A percentile compares a stretch with the other conserved stretches of the same genome.
Evolutionary conservation across 2,113 vertebrate species (phyloP).

Genomic region (Dipodomys ordii): DNA sequence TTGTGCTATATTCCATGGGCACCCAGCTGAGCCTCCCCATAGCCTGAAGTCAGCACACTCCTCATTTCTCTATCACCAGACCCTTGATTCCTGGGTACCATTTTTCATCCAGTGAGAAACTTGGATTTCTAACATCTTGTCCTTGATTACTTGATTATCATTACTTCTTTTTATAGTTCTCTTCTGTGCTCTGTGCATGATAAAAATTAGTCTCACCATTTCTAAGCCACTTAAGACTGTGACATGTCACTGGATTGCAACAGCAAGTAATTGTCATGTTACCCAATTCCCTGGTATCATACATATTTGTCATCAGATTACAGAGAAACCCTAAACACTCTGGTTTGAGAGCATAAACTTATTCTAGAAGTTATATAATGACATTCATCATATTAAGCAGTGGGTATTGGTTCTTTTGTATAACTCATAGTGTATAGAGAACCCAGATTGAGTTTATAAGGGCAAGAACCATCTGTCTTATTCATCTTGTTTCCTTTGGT

Average conservation of each 20-base stretch:
- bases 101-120: slow-evolving; percentile 42
- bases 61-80: neutral
- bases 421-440: neutral
- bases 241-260: slow-evolving; percentile 18
- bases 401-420: slow-evolving; percentile 3
- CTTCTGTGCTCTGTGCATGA: slow-evolving; percentile 14
- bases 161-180: slow-evolving; percentile 32
- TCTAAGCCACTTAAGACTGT: slow-evolving; percentile 56
- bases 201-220: slow-evolving; percentile 52
- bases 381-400: slow-evolving; percentile 20
- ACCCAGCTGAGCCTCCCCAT: neutral
- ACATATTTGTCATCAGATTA: neutral
- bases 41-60: neutral
- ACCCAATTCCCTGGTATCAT: slow-evolving; percentile 28
- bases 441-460: slow-evolving; percentile 4
- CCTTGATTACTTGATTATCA: slow-evolving; percentile 55
- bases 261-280: slow-evolving; percentile 24
- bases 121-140: slow-evolving; percentile 50
- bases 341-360: neutral
- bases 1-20: neutral
- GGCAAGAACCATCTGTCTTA: slow-evolving; percentile 14
- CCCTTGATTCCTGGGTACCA: neutral
- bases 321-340: neutral
- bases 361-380: slow-evolving; percentile 50
- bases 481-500: slow-evolving; percentile 52